phyloP scores from a whole-genome alignment of 2,888 invertebrate genomes.

The Alloscopus bannaensis region DNA sequence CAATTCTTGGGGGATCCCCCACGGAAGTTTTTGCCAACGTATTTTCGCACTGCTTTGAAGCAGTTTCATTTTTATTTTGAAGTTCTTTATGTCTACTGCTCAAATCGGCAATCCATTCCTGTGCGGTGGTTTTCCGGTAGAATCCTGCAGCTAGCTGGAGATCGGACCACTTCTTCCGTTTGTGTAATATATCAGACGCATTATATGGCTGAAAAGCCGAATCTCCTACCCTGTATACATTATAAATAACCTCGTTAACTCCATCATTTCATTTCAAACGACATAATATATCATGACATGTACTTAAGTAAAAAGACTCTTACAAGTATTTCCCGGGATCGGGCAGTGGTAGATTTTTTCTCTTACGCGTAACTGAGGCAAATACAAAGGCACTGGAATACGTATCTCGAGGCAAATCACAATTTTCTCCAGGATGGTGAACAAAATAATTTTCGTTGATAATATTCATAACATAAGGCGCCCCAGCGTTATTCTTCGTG shows the following conservation, averaged over 20 bases:
- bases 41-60: too few relatives aligned
- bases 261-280: neutral
- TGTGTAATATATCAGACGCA: conserved; percentile 3
- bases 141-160: neutral
- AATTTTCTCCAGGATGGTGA: neutral
- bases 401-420: conserved; percentile 17
- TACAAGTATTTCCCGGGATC: neutral
- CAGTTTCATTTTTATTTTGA: too few relatives aligned
- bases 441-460: conserved; percentile 13
- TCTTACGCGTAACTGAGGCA: neutral
- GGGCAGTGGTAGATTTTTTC: neutral
- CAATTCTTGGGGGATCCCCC: too few relatives aligned
- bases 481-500: neutral
- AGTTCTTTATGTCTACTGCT: too few relatives aligned
- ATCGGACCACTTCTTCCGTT: conserved; percentile 22
- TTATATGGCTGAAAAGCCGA: neutral
- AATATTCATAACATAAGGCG: neutral
- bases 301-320: neutral
- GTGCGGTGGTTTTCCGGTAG: neutral
- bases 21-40: too few relatives aligned
- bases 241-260: too few relatives aligned
- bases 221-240: neutral
- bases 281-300: neutral
- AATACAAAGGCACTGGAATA: conserved; percentile 19
- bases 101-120: neutral